phyloP scores from a whole-genome alignment of 2,797 vertebrate species.

The Gallinago nigripennis region DNA sequence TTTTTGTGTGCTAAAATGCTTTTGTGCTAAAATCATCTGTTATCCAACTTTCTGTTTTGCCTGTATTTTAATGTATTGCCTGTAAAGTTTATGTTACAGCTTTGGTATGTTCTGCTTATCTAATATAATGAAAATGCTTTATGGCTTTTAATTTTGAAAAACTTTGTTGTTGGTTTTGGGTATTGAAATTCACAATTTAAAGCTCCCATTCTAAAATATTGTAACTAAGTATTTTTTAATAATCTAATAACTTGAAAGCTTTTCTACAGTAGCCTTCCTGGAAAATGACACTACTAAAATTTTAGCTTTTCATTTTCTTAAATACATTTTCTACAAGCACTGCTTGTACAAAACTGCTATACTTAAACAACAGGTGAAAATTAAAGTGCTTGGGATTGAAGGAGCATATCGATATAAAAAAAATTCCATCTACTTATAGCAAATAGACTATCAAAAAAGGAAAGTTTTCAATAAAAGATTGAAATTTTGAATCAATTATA shows the following conservation, averaged over 20 bases:
- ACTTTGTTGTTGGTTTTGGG: neutral
- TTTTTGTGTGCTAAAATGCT: neutral
- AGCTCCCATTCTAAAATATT: neutral
- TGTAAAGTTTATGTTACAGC: neutral
- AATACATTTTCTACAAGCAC: neutral
- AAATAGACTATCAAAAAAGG: neutral
- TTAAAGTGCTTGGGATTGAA: neutral
- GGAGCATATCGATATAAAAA: neutral
- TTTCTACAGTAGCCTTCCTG: neutral
- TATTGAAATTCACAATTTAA: neutral
- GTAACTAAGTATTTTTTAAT: neutral
- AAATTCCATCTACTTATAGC: neutral
- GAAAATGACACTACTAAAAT: neutral
- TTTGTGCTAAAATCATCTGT: neutral
- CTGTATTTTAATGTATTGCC: neutral
- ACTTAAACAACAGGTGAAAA: neutral
- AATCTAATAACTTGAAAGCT: neutral
- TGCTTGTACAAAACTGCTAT: neutral
- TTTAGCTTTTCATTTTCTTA: neutral
- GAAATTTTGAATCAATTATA: neutral
- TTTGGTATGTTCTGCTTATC: neutral
- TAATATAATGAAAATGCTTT: neutral
- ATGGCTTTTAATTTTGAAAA: neutral
- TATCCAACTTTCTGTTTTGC: neutral
- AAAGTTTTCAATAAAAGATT: neutral